Evolutionary conservation across 2,888 invertebrate species (phyloP), one percentile per base, ranked within the genome.

Genomic region (Xestobium rufovillosum): DNA sequence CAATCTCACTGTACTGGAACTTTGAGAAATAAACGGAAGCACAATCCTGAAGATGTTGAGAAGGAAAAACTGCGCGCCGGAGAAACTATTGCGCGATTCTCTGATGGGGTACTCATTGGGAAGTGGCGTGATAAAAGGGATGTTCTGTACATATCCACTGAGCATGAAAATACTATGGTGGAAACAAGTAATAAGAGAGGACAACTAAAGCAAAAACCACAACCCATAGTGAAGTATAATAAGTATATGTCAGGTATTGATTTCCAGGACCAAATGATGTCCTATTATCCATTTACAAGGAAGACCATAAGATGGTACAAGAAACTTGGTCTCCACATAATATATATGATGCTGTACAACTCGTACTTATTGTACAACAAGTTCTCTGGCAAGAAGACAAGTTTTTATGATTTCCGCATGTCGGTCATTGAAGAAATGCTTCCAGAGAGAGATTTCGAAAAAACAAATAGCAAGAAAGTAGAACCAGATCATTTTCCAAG

Each of bases 331-430:
- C 6, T 19, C n/a, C 23, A 19, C n/a, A 8, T 19, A 8, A 19
- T 19, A 19, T n/a, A 19, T 8, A 6, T 19, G n/a, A 19, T 19
- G 23, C n/a, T 19, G 6, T n/a, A 8, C 6, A 19, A 19, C n/a
- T 19, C 23, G 6, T 19, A 19, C n/a, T 19, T 19, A n/a, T 19
- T 19, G 23, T 19, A 19, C 23, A 19, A n/a, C n/a, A 19, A 19
- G n/a, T 19, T 8, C n/a, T 19, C 23, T 19, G n/a, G n/a, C n/a
- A 19, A n/a, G n/a, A 19, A 19, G n/a, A n/a, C 23, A 19, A 19
- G 6, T 8, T 19, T 19, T 6, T 19, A 19, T n/a, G 23, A 19
- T n/a, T 19, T 19, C 23, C 23, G 23, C 6, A 19, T 19, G 23
- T 19, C 23, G 6, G 23, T 19, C n/a, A n/a, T n/a, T n/a, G n/a